phyloP scores from a whole-genome alignment of 2,797 vertebrate genomes.

The Bryconaethiops microstoma region DNA sequence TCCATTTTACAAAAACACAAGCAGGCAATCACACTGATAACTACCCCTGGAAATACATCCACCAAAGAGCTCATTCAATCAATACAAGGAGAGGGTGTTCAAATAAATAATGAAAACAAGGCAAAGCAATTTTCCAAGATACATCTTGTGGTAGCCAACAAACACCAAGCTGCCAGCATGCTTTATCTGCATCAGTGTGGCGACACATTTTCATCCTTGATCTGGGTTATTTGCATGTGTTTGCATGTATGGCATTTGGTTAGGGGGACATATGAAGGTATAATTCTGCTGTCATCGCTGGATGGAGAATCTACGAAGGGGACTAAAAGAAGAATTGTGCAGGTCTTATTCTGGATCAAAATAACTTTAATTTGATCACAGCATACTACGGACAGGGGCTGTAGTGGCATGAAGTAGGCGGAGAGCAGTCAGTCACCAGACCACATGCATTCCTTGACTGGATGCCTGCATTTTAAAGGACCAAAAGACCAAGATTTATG shows the following conservation, averaged over 20 bases:
- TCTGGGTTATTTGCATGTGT: not conserved
- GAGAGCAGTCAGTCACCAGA: conserved; percentile 42
- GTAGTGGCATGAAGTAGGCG: conserved; percentile 46
- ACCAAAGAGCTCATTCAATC: conserved; percentile 77
- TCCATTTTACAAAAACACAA: conserved; percentile 68
- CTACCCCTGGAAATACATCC: conserved; percentile 78
- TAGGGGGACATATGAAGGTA: conserved; percentile 1
- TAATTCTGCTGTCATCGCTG: conserved; percentile 26
- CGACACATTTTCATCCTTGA: conserved; percentile 7
- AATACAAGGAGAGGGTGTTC: conserved; percentile 58
- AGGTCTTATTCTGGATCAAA: conserved; percentile 56
- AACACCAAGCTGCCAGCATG: conserved; percentile 10
- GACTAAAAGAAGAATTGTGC: conserved; percentile 46
- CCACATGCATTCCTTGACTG: conserved; percentile 42
- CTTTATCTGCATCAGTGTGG: conserved; percentile 15
- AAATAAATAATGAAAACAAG: conserved; percentile 53
- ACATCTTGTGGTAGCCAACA: not conserved
- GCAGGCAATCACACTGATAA: conserved; percentile 76
- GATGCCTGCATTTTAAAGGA: conserved; percentile 29
- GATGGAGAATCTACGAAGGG: conserved; percentile 40
- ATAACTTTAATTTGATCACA: conserved; percentile 53
- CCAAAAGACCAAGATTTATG: too few relatives aligned
- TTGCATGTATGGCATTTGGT: not conserved
- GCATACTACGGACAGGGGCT: conserved; percentile 49
- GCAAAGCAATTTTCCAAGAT: conserved; percentile 43